These are phyloP conservation scores for Geococcyx californianus DNA, from an alignment of 2,113 vertebrate genomes.

Conservation along the genomic window DNA sequence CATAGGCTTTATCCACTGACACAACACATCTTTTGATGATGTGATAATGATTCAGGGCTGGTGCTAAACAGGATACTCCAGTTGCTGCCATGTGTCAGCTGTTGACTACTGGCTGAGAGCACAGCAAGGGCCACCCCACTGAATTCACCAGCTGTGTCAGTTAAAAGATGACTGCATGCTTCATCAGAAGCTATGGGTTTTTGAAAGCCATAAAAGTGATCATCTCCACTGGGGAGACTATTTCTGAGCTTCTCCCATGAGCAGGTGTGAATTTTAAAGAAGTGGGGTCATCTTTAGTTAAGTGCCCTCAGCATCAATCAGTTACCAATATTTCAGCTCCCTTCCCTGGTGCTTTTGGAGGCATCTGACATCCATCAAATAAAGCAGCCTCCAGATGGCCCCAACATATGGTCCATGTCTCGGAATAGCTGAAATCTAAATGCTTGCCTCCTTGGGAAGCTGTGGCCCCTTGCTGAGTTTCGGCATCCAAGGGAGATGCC, in stretches of 20 bases:
- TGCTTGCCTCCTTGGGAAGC: conserved; percentile 24
- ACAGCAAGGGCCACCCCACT: background rate
- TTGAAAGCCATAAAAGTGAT: background rate
- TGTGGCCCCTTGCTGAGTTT: conserved; percentile 9
- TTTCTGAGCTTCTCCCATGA: background rate
- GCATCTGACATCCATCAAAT: conserved; percentile 14
- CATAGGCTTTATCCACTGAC: rapidly evolving
- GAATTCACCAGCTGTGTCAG: background rate
- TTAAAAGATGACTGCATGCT: background rate
- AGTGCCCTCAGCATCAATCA: conserved; percentile 50
- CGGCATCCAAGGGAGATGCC: conserved; percentile 56
- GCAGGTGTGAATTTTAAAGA: conserved; percentile 15
- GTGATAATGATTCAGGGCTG: background rate
- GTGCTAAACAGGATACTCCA: background rate
- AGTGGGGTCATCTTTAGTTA: conserved; percentile 41
- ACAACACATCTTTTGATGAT: background rate
- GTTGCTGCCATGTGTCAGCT: background rate
- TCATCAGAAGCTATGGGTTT: background rate
- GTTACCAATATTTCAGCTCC: conserved; percentile 20
- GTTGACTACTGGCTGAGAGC: background rate
- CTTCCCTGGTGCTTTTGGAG: conserved; percentile 31
- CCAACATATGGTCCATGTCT: background rate
- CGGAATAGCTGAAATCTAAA: conserved; percentile 29
- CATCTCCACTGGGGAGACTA: background rate
- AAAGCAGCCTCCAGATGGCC: conserved; percentile 58